Evolutionary conservation across 2,888 invertebrate species (phyloP).

Genomic region (Hypsopygia costalis): DNA sequence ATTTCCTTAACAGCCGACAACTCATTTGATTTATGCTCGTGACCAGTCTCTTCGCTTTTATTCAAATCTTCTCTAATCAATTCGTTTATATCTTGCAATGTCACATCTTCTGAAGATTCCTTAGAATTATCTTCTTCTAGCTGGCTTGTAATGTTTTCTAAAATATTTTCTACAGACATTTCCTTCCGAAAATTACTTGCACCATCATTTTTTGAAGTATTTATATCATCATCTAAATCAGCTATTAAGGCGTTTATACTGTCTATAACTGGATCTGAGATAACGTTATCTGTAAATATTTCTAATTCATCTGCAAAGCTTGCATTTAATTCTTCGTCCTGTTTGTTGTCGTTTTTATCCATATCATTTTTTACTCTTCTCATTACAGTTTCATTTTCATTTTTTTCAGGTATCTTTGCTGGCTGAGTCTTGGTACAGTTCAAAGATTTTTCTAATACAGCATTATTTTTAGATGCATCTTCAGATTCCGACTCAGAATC

Average conservation of each 20-base stretch:
- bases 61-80: constrained; percentile 28
- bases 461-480: constrained; percentile 12
- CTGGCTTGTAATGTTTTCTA: constrained; percentile 37
- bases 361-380: not conserved
- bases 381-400: not conserved
- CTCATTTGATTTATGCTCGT: too few species aligned
- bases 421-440: constrained; percentile 3
- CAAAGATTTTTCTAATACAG: constrained; percentile 7
- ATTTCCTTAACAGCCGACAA: too few species aligned
- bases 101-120: constrained; percentile 20
- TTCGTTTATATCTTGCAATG: constrained; percentile 27
- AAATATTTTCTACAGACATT: constrained; percentile 44
- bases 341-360: not conserved
- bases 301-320: constrained; percentile 55
- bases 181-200: constrained; percentile 44
- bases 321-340: constrained; percentile 24
- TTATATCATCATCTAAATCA: constrained; percentile 53
- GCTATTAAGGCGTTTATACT: constrained; percentile 64
- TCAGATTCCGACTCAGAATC: constrained; percentile 50
- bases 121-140: constrained; percentile 13
- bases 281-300: constrained; percentile 56
- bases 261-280: constrained; percentile 49
- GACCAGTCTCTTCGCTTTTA: constrained; percentile 9
- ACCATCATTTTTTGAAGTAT: constrained; percentile 34
- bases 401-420: not conserved